Evolutionary conservation across 2,113 vertebrate genomes (phyloP), one percentile per base, ranked within the genome.

Genomic region (Tauraco erythrolophus): DNA sequence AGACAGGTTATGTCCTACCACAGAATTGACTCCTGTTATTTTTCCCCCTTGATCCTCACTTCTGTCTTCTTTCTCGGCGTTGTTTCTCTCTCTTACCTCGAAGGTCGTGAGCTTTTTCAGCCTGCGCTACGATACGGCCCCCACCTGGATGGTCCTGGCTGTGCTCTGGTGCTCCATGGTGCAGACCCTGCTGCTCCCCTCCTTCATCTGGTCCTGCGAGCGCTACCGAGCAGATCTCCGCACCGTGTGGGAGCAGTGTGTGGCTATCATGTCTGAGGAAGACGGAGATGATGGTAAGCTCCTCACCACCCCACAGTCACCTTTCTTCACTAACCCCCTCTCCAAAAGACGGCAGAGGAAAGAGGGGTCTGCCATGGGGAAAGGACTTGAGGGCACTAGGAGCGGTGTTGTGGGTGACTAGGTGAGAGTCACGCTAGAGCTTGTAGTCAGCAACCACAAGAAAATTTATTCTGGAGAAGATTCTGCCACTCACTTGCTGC

Each of bases 81-180:
- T 39, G 39, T 56, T 84, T 74, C 62, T 94, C 75, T 85, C 66
- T 24, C 69, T 76, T 84, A 17, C 60, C 88, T 60, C 7, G 4
- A 89, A 99, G 98, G 98, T 98, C 21, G 98, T 99, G 95, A 99
- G 98, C 88, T 99, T 99, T 94, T 98, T 99, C 71, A 98, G 98
- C 80, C 97, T 99, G 51, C 98, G 98, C 92, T 98, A 98, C 9
- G 98, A 99, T 95, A 98, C 98, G 0, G 98, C 98, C 10, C 98
- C 98, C 12, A 98, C 98, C 8, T 99, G 98, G 98, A 98, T 98
- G 98, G 98, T 99, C 66, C 95, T 99, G 94, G 98, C 98, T 9
- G 98, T 99, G 96, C 97, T 99, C 27, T 99, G 98, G 98, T 99
- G 98, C 68, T 98, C 98, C 90, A 98, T 98, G 98, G 98, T 98